Percentiles rank a stretch among this genome's conserved stretches.
These are phyloP conservation scores for Poicephalus gulielmi DNA, from an alignment of 2,113 vertebrate genomes.

Conservation along the genomic window DNA sequence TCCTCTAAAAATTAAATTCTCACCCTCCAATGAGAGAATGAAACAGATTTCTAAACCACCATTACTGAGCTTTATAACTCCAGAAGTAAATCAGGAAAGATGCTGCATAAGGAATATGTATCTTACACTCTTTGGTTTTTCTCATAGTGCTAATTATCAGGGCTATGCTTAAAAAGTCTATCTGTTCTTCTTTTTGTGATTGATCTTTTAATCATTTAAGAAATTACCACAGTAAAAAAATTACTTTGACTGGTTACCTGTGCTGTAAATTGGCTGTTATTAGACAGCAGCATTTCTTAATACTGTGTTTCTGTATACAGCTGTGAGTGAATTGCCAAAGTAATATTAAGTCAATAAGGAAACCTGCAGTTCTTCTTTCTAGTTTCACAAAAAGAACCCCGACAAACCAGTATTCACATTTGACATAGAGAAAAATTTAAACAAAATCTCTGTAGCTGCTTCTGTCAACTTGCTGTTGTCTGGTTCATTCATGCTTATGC, in stretches of 20 bases:
- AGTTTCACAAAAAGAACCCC: neutral
- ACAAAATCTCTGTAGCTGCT: neutral
- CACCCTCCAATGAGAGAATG: neutral
- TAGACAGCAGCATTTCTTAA: neutral
- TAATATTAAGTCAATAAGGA: neutral
- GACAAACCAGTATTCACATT: neutral
- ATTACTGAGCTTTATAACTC: neutral
- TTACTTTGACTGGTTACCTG: neutral
- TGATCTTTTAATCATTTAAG: neutral
- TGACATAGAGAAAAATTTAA: neutral
- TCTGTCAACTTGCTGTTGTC: neutral
- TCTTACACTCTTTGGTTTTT: neutral
- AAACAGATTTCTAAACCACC: neutral
- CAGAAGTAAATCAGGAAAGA: neutral
- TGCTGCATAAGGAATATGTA: neutral
- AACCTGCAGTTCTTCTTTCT: neutral
- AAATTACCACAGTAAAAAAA: neutral
- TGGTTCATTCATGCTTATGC: neutral
- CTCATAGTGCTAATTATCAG: neutral
- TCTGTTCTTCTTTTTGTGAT: neutral
- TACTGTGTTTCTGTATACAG: neutral
- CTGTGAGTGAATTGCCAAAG: neutral
- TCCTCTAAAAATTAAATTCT: conserved; percentile 1
- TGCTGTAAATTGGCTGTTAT: neutral
- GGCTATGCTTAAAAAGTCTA: neutral